Evolutionary conservation across 2,113 vertebrate genomes (phyloP).

Genomic region (Trogon surrucura): DNA sequence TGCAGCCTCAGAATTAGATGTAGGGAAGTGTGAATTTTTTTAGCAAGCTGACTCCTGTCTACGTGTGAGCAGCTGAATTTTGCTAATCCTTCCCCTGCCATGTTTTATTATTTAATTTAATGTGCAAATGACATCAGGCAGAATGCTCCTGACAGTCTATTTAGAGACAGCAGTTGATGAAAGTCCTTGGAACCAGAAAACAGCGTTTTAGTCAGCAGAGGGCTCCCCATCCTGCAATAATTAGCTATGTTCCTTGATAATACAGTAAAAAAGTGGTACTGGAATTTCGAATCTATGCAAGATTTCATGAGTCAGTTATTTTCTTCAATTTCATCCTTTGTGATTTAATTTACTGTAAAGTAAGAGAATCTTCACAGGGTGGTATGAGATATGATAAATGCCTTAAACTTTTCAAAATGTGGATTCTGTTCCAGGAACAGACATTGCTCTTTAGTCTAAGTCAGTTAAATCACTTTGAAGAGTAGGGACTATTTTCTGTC

Average conservation of each 20-base stretch:
- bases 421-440: not conserved
- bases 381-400: not conserved
- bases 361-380: not conserved
- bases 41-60: not conserved
- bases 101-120: not conserved
- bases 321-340: not conserved
- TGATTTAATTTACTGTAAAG: not conserved
- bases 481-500: not conserved
- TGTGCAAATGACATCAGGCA: not conserved
- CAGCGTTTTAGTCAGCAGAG: conserved; percentile 19
- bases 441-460: not conserved
- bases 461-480: not conserved
- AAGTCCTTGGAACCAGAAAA: not conserved
- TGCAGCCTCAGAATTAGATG: not conserved
- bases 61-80: not conserved
- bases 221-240: not conserved
- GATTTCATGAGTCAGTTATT: not conserved
- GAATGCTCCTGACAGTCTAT: not conserved
- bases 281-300: not conserved
- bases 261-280: not conserved
- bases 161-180: not conserved
- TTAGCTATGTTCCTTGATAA: not conserved
- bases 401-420: not conserved
- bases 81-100: not conserved
- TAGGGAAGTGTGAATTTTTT: not conserved